Evolutionary conservation across 2,797 vertebrate species (phyloP).

Genomic region (Lateolabrax maculatus): DNA sequence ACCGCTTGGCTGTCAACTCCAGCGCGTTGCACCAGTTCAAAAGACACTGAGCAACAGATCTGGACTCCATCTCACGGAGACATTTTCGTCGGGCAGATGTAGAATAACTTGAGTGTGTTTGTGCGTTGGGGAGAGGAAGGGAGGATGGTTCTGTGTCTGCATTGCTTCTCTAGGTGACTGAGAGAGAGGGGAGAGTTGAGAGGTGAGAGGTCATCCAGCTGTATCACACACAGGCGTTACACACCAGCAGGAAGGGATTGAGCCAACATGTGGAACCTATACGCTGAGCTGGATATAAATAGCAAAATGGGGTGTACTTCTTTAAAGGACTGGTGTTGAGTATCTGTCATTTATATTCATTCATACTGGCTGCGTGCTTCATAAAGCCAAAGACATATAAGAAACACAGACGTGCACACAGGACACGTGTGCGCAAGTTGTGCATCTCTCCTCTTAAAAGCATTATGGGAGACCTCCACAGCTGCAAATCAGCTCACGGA

Average conservation of each 20-base stretch:
- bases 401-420: conserved; percentile 5
- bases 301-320: conserved; percentile 5
- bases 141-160: background rate
- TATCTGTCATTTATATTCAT: background rate
- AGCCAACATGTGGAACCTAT: conserved; percentile 53
- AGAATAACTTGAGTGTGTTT: conserved; percentile 23
- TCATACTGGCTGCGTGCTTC: background rate
- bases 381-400: background rate
- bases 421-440: conserved; percentile 31
- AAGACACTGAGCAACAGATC: conserved; percentile 39
- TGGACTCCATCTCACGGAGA: conserved; percentile 36
- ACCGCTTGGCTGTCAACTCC: conserved; percentile 21
- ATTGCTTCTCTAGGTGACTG: conserved; percentile 41
- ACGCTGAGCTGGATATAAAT: conserved; percentile 22
- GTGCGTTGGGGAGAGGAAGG: background rate
- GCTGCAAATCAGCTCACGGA: conserved; percentile 65
- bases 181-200: conserved; percentile 2
- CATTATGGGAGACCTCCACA: conserved; percentile 55
- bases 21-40: conserved; percentile 42
- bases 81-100: conserved; percentile 30
- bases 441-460: conserved; percentile 39
- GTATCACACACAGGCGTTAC: conserved; percentile 39
- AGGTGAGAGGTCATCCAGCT: conserved; percentile 68
- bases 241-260: conserved; percentile 52
- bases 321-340: conserved; percentile 30